These are phyloP conservation scores for Archilochus colubris DNA, from an alignment of 2,113 vertebrate species.

Conservation along the genomic window DNA sequence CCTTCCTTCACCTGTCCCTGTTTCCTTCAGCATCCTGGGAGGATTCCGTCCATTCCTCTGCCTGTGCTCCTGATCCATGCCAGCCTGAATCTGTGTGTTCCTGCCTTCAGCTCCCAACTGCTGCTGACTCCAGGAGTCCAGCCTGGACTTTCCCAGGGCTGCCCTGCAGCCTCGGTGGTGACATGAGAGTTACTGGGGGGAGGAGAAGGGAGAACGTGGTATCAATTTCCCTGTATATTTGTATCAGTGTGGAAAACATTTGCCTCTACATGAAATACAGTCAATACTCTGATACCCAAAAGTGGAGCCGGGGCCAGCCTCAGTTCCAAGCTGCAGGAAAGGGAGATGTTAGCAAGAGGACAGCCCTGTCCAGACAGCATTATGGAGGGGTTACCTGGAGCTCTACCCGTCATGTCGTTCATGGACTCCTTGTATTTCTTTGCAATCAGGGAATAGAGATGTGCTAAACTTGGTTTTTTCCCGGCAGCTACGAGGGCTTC, in stretches of 20 bases:
- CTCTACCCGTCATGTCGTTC: constrained; percentile 80
- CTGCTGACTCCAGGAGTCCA: too few relatives aligned
- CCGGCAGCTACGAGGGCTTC: constrained; percentile 78
- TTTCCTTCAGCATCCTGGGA: too few relatives aligned
- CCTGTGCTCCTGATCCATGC: too few relatives aligned
- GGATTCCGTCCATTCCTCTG: too few relatives aligned
- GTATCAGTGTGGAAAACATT: background rate
- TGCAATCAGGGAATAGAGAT: constrained; percentile 77
- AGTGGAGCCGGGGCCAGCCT: background rate
- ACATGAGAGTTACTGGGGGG: too few relatives aligned
- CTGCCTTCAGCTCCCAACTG: too few relatives aligned
- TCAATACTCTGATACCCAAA: background rate
- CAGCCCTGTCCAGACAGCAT: background rate
- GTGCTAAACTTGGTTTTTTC: background rate
- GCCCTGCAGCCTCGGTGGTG: too few relatives aligned
- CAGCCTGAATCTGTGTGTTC: too few relatives aligned
- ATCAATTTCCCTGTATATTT: too few relatives aligned
- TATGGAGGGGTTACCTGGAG: constrained; percentile 74
- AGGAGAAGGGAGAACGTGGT: too few relatives aligned
- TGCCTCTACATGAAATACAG: background rate
- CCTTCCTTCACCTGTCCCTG: too few relatives aligned
- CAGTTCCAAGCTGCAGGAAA: background rate
- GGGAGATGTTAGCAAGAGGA: fast-evolving
- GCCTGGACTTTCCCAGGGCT: too few relatives aligned
- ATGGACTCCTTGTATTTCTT: constrained; percentile 81